A percentile compares a stretch with the other conserved stretches of the same genome.
phyloP scores from a whole-genome alignment of 2,797 vertebrate species.

The Leptoclinus maculatus region DNA sequence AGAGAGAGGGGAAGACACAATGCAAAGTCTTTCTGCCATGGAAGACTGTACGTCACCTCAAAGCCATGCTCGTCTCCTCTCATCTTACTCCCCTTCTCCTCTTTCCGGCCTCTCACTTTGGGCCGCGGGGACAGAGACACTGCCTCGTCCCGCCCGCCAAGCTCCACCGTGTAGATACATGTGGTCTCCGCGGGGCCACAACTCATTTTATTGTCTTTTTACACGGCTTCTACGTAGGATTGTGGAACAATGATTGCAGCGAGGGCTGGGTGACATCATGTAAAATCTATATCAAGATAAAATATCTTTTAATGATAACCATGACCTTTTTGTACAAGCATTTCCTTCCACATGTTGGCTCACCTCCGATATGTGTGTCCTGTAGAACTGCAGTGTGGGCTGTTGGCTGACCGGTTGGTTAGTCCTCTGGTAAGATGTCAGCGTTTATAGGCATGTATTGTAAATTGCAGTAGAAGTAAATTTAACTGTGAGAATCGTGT shows the following conservation, averaged over 20 bases:
- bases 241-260: not conserved
- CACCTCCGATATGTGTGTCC: not conserved
- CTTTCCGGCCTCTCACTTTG: slow-evolving; percentile 24
- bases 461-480: not conserved
- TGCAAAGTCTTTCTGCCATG: slow-evolving; percentile 13
- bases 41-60: slow-evolving; percentile 62
- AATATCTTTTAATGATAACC: not conserved
- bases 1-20: slow-evolving; percentile 3
- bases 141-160: slow-evolving; percentile 4
- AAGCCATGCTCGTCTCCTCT: slow-evolving; percentile 51
- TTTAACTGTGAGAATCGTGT: not conserved
- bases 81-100: slow-evolving; percentile 28
- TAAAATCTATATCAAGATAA: not conserved
- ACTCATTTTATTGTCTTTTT: slow-evolving; percentile 9
- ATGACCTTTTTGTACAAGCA: not conserved
- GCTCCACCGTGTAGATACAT: slow-evolving; percentile 11
- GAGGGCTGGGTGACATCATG: not conserved
- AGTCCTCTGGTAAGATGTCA: not conserved
- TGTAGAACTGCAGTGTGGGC: not conserved
- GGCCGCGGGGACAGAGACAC: slow-evolving; percentile 47
- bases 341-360: not conserved
- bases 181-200: not conserved
- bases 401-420: not conserved
- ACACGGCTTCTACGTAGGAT: not conserved
- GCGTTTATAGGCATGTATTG: not conserved